A percentile compares a stretch with the other conserved stretches of the same genome.
These are phyloP conservation scores for Acrobeloides nanus DNA, from an alignment of 2,888 invertebrate species.

Conservation along the genomic window DNA sequence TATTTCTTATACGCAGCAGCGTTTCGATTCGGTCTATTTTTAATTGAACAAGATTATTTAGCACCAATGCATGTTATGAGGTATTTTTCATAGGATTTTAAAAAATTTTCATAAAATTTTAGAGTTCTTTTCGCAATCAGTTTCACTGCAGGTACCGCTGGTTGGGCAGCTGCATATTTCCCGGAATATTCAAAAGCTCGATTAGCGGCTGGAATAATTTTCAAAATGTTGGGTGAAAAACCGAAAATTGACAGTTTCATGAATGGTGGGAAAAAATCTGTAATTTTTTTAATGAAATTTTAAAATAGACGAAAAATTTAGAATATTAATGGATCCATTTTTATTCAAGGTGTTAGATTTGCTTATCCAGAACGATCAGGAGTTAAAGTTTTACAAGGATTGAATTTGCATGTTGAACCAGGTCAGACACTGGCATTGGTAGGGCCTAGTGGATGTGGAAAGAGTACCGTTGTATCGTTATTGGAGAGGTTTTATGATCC, in stretches of 20 bases:
- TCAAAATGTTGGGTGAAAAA: constrained; percentile 51
- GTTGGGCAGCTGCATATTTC: constrained; percentile 43
- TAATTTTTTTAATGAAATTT: constrained; percentile 23
- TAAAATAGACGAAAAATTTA: no score
- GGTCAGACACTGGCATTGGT: constrained; percentile 50
- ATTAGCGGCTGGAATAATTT: constrained; percentile 55
- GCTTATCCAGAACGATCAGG: constrained; percentile 54
- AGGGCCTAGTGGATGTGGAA: constrained; percentile 57
- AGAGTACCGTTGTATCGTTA: constrained; percentile 55
- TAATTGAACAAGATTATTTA: constrained; percentile 57
- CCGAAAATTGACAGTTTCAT: constrained; percentile 55
- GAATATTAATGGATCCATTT: no score
- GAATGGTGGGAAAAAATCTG: constrained; percentile 27
- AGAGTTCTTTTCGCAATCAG: constrained; percentile 61
- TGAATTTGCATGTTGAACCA: constrained; percentile 18
- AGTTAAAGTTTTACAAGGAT: constrained; percentile 37
- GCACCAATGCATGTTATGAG: constrained; percentile 56
- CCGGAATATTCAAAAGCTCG: constrained; percentile 55
- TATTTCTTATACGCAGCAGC: constrained; percentile 55
- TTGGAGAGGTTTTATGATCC: constrained; percentile 78
- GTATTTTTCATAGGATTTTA: no score
- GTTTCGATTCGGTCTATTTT: constrained; percentile 54
- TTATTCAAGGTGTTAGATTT: constrained; percentile 48
- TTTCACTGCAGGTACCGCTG: constrained; percentile 58
- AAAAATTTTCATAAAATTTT: no score